A percentile compares a stretch with the other conserved stretches of the same genome.
Conservation (phyloP, 2,113 vertebrate genomes). For the Cyprinodon variegatus region DNA sequence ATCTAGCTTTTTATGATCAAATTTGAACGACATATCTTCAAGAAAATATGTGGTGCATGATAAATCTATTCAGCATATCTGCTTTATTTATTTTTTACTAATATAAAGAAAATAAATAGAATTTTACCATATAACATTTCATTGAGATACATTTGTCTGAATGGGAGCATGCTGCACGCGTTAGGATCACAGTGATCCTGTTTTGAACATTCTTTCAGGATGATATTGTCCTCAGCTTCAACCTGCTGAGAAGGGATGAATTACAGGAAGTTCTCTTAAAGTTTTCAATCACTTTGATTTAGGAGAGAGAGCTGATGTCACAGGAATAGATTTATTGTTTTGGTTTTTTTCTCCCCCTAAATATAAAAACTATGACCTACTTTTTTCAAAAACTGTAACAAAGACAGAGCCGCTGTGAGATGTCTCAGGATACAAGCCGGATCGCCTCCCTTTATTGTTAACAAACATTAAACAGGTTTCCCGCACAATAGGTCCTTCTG, state of each 20-base stretch:
- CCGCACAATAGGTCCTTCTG: conserved; percentile 33
- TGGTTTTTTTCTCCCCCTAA: neutral
- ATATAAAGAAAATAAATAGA: too few species aligned
- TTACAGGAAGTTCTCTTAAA: conserved; percentile 66
- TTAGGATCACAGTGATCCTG: neutral
- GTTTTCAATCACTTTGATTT: conserved; percentile 51
- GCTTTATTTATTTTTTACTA: too few species aligned
- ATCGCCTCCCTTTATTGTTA: conserved; percentile 53
- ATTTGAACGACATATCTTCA: neutral
- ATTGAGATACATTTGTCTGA: neutral
- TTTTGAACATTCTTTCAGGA: neutral
- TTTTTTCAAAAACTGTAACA: neutral
- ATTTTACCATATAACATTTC: neutral
- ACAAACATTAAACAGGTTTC: conserved; percentile 30
- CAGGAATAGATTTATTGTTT: neutral
- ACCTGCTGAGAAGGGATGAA: conserved; percentile 72
- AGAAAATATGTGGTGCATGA: neutral
- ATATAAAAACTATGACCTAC: conserved; percentile 4
- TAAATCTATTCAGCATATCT: neutral
- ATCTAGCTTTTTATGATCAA: neutral
- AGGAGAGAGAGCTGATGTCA: conserved; percentile 16
- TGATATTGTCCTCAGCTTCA: conserved; percentile 58
- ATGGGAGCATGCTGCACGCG: neutral
- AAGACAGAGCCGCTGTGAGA: conserved; percentile 11
- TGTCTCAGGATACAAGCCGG: conserved; percentile 40